These are phyloP conservation scores for Aramus guarauna DNA, from an alignment of 2,113 vertebrate genomes.

Conservation along the genomic window DNA sequence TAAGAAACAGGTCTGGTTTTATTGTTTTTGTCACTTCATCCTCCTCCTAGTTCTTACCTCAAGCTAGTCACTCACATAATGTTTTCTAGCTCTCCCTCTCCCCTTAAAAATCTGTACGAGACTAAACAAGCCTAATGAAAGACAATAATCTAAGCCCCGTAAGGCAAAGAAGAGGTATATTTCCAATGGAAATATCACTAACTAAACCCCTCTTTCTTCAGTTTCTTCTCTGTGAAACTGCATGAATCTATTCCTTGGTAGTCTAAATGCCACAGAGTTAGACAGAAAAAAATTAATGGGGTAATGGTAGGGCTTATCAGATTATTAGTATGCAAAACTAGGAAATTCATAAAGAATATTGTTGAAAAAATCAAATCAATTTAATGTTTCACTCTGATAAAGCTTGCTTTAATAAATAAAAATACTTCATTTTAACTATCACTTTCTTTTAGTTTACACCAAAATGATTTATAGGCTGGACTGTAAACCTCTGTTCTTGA, in stretches of 20 bases:
- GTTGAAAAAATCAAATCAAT: background rate
- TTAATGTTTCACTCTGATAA: background rate
- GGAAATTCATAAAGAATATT: background rate
- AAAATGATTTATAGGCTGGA: background rate
- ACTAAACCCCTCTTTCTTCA: background rate
- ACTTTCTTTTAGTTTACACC: background rate
- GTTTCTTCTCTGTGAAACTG: background rate
- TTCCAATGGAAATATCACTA: background rate
- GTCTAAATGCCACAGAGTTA: background rate
- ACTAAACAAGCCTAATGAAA: background rate
- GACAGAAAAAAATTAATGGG: background rate
- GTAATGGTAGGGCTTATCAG: background rate
- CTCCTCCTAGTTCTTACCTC: background rate
- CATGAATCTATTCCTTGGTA: background rate
- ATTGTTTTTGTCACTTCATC: background rate
- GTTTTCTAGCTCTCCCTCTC: background rate
- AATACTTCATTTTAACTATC: background rate
- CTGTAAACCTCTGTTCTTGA: background rate
- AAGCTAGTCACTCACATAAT: background rate
- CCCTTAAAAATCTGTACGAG: background rate
- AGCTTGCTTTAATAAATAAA: background rate
- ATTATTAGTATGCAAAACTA: background rate
- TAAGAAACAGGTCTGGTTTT: background rate
- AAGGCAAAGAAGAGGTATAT: background rate
- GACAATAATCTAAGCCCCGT: background rate